Percentiles rank a stretch among this genome's conserved stretches.
Evolutionary conservation across 2,113 vertebrate genomes (phyloP).

Genomic region (Colaptes auratus): DNA sequence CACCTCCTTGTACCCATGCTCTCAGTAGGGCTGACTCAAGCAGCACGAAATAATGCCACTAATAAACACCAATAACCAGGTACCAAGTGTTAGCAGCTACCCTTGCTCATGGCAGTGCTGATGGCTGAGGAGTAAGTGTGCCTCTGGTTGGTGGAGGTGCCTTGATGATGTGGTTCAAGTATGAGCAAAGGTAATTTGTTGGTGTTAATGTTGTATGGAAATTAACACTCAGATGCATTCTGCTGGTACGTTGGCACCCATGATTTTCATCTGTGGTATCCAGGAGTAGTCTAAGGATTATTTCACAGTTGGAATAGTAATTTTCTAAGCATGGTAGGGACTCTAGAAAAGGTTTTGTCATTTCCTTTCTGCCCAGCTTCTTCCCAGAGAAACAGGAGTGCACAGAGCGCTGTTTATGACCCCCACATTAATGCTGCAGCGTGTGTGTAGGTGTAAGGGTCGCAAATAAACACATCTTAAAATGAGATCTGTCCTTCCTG

Average conservation of each 20-base stretch:
- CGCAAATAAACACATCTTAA: constrained; percentile 58
- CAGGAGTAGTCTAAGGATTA: neutral
- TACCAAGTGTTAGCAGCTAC: neutral
- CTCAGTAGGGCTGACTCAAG: neutral
- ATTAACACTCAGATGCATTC: neutral
- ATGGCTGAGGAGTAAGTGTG: neutral
- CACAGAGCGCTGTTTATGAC: constrained; percentile 3
- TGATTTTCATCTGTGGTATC: neutral
- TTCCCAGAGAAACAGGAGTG: neutral
- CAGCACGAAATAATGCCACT: neutral
- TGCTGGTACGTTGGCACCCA: neutral
- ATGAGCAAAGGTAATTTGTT: neutral
- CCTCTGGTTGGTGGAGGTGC: neutral
- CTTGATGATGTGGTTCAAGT: neutral
- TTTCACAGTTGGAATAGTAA: constrained; percentile 8
- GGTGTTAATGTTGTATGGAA: constrained; percentile 33
- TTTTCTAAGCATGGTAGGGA: constrained; percentile 17
- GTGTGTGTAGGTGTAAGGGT: neutral
- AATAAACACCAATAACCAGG: neutral
- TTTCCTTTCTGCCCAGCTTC: constrained; percentile 17
- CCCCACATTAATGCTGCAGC: neutral
- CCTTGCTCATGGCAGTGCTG: neutral
- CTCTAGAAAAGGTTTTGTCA: constrained; percentile 7
- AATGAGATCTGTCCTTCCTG: constrained; percentile 22
- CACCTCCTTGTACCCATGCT: neutral